Evolutionary conservation across 2,113 vertebrate genomes (phyloP), one percentile per base, ranked within the genome.

Genomic region (Oncorhynchus keta): DNA sequence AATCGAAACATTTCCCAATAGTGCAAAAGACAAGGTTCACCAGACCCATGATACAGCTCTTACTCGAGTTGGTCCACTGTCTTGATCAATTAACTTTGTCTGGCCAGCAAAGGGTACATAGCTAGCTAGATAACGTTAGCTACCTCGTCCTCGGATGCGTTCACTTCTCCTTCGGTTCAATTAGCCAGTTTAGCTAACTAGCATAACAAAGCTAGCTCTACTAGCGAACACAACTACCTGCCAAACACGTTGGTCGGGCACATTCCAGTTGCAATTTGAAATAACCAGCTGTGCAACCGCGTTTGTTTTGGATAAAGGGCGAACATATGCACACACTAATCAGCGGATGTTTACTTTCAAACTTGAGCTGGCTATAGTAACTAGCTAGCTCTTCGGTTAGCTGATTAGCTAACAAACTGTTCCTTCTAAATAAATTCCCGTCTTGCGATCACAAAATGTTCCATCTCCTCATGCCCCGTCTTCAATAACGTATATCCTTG

Each of bases 1-100:
- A 79, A 73, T 98, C 96, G 83, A 97, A 74, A 61, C 92, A 91
- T 88, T 93, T 89, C 32, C 93, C 94, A 70, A 96, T 78, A 6
- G 92, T 92, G 65, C 93, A 93, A 62, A 97, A 86, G 1, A 97
- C 71, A 64, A 94, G 65, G 84, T 94, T 90, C 78, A 98, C 78
- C 76, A 94, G 86, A 80, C 95, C 96, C 96, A 97, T 98, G 79
- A 55, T 18, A 55, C 2, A 18, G 16, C 18, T 55, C 16, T 55
- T 18, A 18, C 51, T 55, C 51, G 12, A 4, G 39, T 45, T 45
- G 39, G 39, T 45, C 2, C 39, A 45, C 39, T 11, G 39, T 45
- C 39, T 45, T 45, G 39, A 45, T 55, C 13, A 16, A 55, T 55
- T 18, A 4, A 55, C 16, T 16, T 14, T 5, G 16, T 45, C 39